A percentile compares a stretch with the other conserved stretches of the same genome.
Conservation (phyloP, 2,888 invertebrate genomes). For the Trichogramma dendrolimi region DNA sequence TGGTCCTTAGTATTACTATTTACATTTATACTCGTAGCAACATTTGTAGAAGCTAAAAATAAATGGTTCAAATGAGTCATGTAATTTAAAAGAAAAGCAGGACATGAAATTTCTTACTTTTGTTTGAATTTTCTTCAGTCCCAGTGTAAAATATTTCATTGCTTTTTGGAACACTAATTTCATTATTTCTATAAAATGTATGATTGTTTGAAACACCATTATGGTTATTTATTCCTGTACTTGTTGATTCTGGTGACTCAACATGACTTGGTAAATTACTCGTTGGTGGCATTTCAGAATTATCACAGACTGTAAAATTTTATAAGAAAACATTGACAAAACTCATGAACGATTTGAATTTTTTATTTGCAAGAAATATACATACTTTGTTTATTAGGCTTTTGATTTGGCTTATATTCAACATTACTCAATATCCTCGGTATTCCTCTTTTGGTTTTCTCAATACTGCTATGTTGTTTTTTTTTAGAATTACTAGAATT, state of each 20-base stretch:
- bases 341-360: constrained; percentile 1
- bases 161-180: not conserved
- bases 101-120: not conserved
- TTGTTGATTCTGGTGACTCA: constrained; percentile 23
- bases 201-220: not conserved
- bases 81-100: too few relatives aligned
- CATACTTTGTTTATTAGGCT: constrained; percentile 27
- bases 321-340: constrained; percentile 1
- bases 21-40: not conserved
- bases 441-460: constrained; percentile 36
- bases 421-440: constrained; percentile 34
- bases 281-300: constrained; percentile 43
- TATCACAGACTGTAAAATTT: constrained; percentile 31
- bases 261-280: constrained; percentile 44
- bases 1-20: constrained; percentile 17
- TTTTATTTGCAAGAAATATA: constrained; percentile 8
- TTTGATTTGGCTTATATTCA: constrained; percentile 28
- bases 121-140: not conserved
- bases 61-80: too few relatives aligned
- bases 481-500: constrained; percentile 43
- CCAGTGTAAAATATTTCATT: constrained; percentile 7
- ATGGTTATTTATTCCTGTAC: constrained; percentile 8
- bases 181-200: too few relatives aligned
- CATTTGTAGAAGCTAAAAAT: too few relatives aligned
- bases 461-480: constrained; percentile 42